Conservation (phyloP, 2,888 invertebrate genomes). For the Antheraea assamensis region DNA sequence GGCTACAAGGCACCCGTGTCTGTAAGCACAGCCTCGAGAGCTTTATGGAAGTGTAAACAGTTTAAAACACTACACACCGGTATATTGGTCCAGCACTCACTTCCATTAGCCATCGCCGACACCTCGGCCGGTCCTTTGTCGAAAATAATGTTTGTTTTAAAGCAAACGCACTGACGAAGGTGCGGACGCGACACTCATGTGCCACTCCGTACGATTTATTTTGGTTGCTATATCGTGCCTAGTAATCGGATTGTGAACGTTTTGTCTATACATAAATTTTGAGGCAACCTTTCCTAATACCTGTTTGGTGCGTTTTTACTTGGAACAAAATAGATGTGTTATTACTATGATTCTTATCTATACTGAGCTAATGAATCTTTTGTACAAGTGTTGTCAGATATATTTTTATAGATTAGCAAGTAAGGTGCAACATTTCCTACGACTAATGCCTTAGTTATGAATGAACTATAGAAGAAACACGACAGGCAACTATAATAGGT, state of each 20-base stretch:
- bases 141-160: slow-evolving; percentile 71
- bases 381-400: not conserved
- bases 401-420: not conserved
- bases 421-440: not conserved
- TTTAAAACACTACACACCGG: slow-evolving; percentile 80
- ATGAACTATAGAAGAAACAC: slow-evolving; percentile 43
- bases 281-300: not conserved
- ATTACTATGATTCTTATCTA: not conserved
- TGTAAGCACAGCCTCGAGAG: slow-evolving; percentile 62
- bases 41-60: slow-evolving; percentile 81
- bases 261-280: slow-evolving; percentile 31
- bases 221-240: slow-evolving; percentile 50
- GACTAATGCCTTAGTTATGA: slow-evolving; percentile 47
- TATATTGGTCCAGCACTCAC: slow-evolving; percentile 79
- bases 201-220: slow-evolving; percentile 65
- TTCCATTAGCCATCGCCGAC: slow-evolving; percentile 77
- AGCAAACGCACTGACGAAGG: slow-evolving; percentile 49
- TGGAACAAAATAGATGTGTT: not conserved
- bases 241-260: slow-evolving; percentile 56
- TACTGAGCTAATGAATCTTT: not conserved
- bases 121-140: slow-evolving; percentile 73
- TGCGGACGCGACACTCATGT: slow-evolving; percentile 66
- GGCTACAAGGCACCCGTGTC: slow-evolving; percentile 52
- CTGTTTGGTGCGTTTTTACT: not conserved
- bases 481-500: slow-evolving; percentile 13